A percentile compares a stretch with the other conserved stretches of the same genome.
Conservation (phyloP, 2,113 vertebrate genomes). For the Sus scrofa region DNA sequence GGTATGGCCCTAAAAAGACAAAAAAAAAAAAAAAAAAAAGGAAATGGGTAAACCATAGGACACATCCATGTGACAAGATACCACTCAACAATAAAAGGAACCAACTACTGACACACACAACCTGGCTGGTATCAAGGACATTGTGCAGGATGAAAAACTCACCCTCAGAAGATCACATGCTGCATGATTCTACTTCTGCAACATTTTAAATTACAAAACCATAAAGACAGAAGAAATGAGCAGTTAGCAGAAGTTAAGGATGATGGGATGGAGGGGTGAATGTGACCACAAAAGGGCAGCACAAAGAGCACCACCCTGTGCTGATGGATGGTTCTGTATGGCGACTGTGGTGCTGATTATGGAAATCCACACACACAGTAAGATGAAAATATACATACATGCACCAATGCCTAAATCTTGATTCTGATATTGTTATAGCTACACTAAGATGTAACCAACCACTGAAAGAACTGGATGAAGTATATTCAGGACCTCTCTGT, state of each 20-base stretch:
- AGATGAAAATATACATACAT: background rate
- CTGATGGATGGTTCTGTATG: background rate
- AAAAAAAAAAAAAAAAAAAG: no score
- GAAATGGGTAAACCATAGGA: background rate
- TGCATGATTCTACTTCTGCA: background rate
- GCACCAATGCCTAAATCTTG: background rate
- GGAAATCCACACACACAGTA: no score
- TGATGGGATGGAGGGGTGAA: background rate
- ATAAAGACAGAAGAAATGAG: background rate
- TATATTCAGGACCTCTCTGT: background rate
- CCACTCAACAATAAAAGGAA: background rate
- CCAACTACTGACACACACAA: background rate
- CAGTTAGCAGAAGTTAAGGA: background rate
- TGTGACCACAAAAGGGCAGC: background rate
- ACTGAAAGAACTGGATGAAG: background rate
- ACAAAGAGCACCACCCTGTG: background rate
- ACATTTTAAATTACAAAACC: background rate
- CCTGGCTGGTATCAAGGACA: background rate
- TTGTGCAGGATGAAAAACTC: background rate
- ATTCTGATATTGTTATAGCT: background rate
- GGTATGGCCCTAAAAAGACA: no score
- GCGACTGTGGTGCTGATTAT: background rate
- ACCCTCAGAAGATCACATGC: background rate
- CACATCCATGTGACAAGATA: background rate
- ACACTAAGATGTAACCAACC: background rate